A percentile compares a stretch with the other conserved stretches of the same genome.
Evolutionary conservation across 1,140 invertebrate species (phyloP).

Genomic region (Ylistrum balloti): DNA sequence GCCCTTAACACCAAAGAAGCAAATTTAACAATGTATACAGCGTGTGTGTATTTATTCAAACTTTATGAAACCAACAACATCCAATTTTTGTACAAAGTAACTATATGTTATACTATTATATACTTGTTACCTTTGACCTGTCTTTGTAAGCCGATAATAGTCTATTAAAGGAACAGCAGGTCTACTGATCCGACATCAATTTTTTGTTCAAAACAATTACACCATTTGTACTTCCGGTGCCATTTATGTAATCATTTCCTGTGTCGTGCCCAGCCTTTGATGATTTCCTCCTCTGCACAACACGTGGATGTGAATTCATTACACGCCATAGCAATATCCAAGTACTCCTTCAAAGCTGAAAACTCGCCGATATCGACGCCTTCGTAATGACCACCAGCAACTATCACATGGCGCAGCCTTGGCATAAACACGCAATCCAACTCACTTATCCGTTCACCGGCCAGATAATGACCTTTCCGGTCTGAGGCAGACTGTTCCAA

Average conservation of each 20-base stretch:
- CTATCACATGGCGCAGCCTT: slow-evolving; percentile 84
- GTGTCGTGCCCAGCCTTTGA: slow-evolving; percentile 83
- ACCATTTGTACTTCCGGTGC: not conserved
- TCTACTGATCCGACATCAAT: too few species aligned
- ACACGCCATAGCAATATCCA: slow-evolving; percentile 84
- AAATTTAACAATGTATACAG: too few species aligned
- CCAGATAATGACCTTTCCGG: slow-evolving; percentile 77
- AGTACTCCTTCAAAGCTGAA: slow-evolving; percentile 84
- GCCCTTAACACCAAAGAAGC: too few species aligned
- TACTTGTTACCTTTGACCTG: too few species aligned
- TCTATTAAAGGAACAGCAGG: too few species aligned
- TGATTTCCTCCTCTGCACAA: slow-evolving; percentile 85
- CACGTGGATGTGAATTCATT: slow-evolving; percentile 84
- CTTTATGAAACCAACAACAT: too few species aligned
- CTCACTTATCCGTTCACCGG: slow-evolving; percentile 80
- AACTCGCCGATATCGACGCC: slow-evolving; percentile 84
- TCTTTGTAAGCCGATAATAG: too few species aligned
- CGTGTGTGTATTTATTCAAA: too few species aligned
- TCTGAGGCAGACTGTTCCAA: slow-evolving; percentile 67
- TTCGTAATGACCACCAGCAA: slow-evolving; percentile 83
- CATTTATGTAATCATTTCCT: not conserved
- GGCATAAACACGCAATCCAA: slow-evolving; percentile 85
- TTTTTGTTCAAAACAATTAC: too few species aligned
- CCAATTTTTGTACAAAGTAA: too few species aligned
- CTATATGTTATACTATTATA: too few species aligned